Base-by-base conservation (phyloP, 2,113 vertebrate species). In the Halichoeres trimaculatus region DNA sequence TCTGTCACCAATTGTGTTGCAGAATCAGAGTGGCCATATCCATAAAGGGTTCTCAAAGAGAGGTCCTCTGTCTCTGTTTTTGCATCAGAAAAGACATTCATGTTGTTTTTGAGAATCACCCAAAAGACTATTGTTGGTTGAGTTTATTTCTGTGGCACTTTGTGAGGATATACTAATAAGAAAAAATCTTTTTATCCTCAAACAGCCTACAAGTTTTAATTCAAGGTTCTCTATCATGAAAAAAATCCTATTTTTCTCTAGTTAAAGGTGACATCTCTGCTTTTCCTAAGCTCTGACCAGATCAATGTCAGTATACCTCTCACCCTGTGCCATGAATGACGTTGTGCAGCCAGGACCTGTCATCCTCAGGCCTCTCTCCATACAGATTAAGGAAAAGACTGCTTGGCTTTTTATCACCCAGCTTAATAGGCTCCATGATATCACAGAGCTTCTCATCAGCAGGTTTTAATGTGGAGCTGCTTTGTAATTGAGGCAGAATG, bases 401-500 rank as follows among this genome's bases (percentile, higher is more conserved):
- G 4, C 59, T 71, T 74, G 74, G 36, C 43, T 50, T 79, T n/a
- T 61, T 36, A 66, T 70, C 63, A 45, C 7, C 13, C 11, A 19
- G 23, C 38, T 50, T 70, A 55, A 67, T 45, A 13, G 45, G 17
- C 64, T 61, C 6, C 51, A 14, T 54, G 54, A 47, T 38, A 58
- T 59, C 66, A 62, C 14, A 62, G 41, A 20, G 10, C 55, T 43
- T 63, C 35, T 72, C 63, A 70, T 72, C 38, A 68, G 60, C 19
- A n/a, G 20, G 26, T 56, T 75, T 66, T 36, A 50, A 59, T 3
- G 12, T 61, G 70, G 19, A 43, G 45, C 52, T 3, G 36, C 26
- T 40, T 55, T 81, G 61, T 73, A 71, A 80, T 67, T 63, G 48
- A 77, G 68, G 48, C 47, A 53, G 70, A 78, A 73, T 48, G 54